Evolutionary conservation across 2,797 vertebrate genomes (phyloP), one percentile per base, ranked within the genome.

Genomic region (Odontamblyopus lacepedii): DNA sequence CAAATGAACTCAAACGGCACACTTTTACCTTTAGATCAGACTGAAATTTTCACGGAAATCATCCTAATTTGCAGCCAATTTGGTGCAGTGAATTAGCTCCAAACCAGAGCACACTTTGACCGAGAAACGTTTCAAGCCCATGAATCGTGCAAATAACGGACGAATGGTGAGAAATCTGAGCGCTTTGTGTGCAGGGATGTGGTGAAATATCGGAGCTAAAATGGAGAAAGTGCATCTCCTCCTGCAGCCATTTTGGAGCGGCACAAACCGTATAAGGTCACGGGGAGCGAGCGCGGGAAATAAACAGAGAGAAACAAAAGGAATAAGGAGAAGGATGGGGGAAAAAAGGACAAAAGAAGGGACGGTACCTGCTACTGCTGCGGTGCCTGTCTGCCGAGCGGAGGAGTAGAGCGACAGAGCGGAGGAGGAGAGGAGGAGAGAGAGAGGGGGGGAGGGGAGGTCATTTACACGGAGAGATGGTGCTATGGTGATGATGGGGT

Each of bases 311-410:
- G 26, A 59, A 29, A 59, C 56, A 57, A 59, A 11, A 9, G 18
- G 23, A 27, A 44, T 12, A 44, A 44, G 60, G 16, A 18, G 61
- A 8, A 44, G 35, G 41, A 44, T 41, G 62, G 29, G 1, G 29
- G 23, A 23, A 18, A 13, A 62, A n/a, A n/a, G 60, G 60, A 62
- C 60, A 62, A 62, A 32, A 19, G 30, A 19, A 26, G 8, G 35
- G 19, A 63, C 62, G n/a, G 44, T 94, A 94, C 93, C 93, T 94
- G 92, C 83, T 38, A 83, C 87, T 62, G 60, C 60, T 62, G 75
- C 75, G 83, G 67, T 63, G 50, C 55, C 44, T 65, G 55, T 84
- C 86, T 81, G 72, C 75, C 85, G 85, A 66, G 85, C 83, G 71
- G 87, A 83, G 79, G 78, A 86, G 89, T 85, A 84, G 86, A 86